Conservation (phyloP, 1,140 invertebrate species). For the Macrobrachium nipponense region DNA sequence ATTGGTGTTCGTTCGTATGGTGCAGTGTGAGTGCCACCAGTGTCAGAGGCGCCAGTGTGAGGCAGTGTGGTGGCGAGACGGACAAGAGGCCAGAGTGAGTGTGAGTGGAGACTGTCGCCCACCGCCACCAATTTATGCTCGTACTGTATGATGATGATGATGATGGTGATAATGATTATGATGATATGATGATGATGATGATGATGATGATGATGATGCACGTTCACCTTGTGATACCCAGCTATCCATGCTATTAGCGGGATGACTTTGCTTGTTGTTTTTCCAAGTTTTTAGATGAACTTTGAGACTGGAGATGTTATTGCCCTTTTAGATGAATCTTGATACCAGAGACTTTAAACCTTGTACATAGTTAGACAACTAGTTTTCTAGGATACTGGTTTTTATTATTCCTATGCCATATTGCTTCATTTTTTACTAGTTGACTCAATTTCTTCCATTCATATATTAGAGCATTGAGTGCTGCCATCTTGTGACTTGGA, state of each 20-base stretch:
- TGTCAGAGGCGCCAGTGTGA: slow-evolving; percentile 27
- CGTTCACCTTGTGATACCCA: slow-evolving; percentile 59
- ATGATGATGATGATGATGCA: slow-evolving; percentile 26
- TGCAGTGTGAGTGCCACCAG: slow-evolving; percentile 34
- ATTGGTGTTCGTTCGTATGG: slow-evolving; percentile 10
- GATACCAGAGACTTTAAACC: slow-evolving; percentile 60
- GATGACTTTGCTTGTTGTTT: slow-evolving; percentile 59
- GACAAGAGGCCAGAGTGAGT: slow-evolving; percentile 30
- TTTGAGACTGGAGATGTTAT: slow-evolving; percentile 60
- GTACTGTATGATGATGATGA: too few relatives aligned
- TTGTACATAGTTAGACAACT: slow-evolving; percentile 62
- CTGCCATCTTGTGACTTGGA: slow-evolving; percentile 58
- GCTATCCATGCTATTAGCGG: slow-evolving; percentile 31
- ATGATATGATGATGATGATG: not conserved
- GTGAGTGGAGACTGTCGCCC: not conserved
- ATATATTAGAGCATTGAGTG: slow-evolving; percentile 59
- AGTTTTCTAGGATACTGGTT: slow-evolving; percentile 62
- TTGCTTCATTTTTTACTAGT: slow-evolving; percentile 61
- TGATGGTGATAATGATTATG: too few relatives aligned
- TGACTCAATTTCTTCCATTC: slow-evolving; percentile 61
- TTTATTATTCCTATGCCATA: slow-evolving; percentile 62
- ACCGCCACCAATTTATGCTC: slow-evolving; percentile 12
- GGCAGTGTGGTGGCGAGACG: slow-evolving; percentile 32
- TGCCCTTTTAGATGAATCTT: slow-evolving; percentile 58
- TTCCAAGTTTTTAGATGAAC: slow-evolving; percentile 62